A percentile compares a stretch with the other conserved stretches of the same genome.
Evolutionary conservation across 1,140 invertebrate genomes (phyloP).

Genomic region (Caerostris darwini): DNA sequence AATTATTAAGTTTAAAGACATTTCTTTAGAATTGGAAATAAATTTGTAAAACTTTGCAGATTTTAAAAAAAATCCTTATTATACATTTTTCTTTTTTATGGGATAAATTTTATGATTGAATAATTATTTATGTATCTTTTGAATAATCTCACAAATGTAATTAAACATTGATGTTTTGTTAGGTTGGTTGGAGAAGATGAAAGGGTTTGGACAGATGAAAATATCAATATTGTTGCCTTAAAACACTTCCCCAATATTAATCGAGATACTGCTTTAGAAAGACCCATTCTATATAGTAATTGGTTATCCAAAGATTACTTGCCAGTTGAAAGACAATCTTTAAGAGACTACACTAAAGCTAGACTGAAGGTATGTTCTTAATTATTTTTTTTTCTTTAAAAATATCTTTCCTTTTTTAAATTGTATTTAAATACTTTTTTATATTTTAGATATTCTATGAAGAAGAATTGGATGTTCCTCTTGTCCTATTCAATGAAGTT

Average conservation of each 20-base stretch:
- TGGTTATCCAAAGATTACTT: conserved; percentile 99
- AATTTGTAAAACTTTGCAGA: neutral
- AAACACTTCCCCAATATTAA: conserved; percentile 98
- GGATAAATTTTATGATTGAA: no score
- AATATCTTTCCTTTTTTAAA: neutral
- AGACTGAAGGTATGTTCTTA: conserved; percentile 89
- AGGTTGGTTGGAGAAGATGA: conserved; percentile 96
- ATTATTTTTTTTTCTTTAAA: neutral
- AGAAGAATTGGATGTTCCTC: conserved; percentile 98
- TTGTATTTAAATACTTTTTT: neutral
- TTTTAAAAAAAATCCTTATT: neutral
- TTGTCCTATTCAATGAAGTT: conserved; percentile 99
- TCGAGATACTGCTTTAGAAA: conserved; percentile 90
- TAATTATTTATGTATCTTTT: no score
- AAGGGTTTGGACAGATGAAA: conserved; percentile 98
- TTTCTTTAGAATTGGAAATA: no score
- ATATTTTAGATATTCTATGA: conserved; percentile 95
- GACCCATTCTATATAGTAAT: conserved; percentile 98
- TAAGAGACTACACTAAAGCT: conserved; percentile 98
- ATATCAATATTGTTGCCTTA: conserved; percentile 95
- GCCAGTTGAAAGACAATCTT: conserved; percentile 96
- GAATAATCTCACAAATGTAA: no score
- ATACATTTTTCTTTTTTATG: neutral
- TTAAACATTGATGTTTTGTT: neutral
- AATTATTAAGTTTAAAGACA: no score